Evolutionary conservation across 2,797 vertebrate species (phyloP), one percentile per base, ranked within the genome.

Genomic region (Loriculus beryllinus): DNA sequence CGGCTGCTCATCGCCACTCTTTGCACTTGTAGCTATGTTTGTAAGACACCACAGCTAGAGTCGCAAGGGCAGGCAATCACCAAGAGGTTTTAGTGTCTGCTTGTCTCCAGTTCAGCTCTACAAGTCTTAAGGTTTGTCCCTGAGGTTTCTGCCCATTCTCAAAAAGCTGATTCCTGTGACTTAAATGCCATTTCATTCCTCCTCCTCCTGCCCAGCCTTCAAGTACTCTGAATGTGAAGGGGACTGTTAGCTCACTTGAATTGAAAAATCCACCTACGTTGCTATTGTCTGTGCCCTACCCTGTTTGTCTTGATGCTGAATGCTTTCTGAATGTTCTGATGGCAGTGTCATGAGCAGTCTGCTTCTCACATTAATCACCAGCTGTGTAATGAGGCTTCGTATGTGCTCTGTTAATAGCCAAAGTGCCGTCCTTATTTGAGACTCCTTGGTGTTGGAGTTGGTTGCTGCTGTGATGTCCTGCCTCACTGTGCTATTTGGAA

Each of bases 281-380:
- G 83, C 77, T 82, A 20, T 79, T 94, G 86, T 80, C 89, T 89
- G 75, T 95, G 91, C 84, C 86, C 81, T 70, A 3, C 13, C 3
- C 69, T 59, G 82, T 87, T 92, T 93, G 91, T 90, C 87, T 94
- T 7, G 2, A 62, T 75, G 88, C 81, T 9, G 29, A 85, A 63
- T 31, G 75, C 79, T 87, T 69, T 92, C 20, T 74, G 86, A 85
- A 26, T 23, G 75, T 84, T 90, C 75, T 7, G 33, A 23, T 88
- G 83, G 69, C 86, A 84, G 80, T 17, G 75, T 76, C 5, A 0
- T 82, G 93, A 95, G 94, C 94, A 92, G 83, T 67, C 95, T 96
- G 92, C 84, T 94, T 48, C 90, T 95, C 94, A 49, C 93, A 87
- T 92, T 95, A 93, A 95, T 94, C 94, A 96, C 92, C 86, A 77